phyloP scores from a whole-genome alignment of 2,113 vertebrate species.

The Peucedramus taeniatus region DNA sequence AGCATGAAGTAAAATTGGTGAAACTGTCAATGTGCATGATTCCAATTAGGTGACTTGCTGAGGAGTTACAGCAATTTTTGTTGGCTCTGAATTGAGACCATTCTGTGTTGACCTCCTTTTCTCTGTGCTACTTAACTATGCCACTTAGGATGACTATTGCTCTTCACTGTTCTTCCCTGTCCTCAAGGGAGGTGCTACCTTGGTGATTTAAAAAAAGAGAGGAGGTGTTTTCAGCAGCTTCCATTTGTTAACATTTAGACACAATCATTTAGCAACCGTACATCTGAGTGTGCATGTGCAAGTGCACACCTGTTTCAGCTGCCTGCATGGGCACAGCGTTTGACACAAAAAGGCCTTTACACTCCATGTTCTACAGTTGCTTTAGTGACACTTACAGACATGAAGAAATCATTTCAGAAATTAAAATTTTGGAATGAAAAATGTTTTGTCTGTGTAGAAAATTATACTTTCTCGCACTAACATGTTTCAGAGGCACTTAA shows the following conservation, averaged over 20 bases:
- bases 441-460: neutral
- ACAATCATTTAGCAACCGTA: neutral
- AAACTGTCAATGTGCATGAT: neutral
- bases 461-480: neutral
- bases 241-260: neutral
- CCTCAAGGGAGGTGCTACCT: neutral
- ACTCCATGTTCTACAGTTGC: neutral
- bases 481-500: neutral
- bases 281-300: neutral
- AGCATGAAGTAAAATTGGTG: neutral
- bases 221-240: neutral
- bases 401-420: neutral
- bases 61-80: slow-evolving; percentile 10
- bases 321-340: neutral
- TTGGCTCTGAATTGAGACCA: neutral
- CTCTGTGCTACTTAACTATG: neutral
- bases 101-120: neutral
- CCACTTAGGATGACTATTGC: neutral
- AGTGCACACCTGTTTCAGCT: rapidly evolving
- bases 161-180: neutral
- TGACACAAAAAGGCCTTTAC: neutral
- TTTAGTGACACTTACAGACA: neutral
- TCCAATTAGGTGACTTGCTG: neutral
- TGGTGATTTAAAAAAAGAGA: neutral
- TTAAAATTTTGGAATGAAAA: neutral